Base-by-base conservation (phyloP, 2,113 vertebrate genomes). In the Eleginops maclovinus region DNA sequence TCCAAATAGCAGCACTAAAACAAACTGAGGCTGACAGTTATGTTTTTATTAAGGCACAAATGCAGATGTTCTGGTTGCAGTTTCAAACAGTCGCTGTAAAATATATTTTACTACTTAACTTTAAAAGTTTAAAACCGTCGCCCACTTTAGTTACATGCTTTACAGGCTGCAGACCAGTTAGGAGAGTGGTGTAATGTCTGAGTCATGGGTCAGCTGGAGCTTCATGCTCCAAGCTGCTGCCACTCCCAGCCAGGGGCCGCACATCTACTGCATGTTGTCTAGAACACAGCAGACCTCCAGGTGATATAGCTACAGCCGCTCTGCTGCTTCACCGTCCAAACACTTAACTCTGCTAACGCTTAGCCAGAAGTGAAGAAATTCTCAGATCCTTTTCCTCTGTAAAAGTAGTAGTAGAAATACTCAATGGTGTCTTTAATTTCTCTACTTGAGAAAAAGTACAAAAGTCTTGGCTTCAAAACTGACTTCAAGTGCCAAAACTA, bases 171-270 rank as follows among this genome's bases (percentile, higher is more conserved):
- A 24, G 70, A 66, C 65, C 14, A 24, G 81, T 66, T 81, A 53
- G 53, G 71, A 55, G 72, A 67, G 22, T 1, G 26, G 63, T n/a
- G 24, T 66, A 54, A 64, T 44, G 59, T 64, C 55, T 83, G 62
- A 65, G 78, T 83, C 64, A 70, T 53, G 70, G 68, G 63, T 80
- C 72, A 72, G 75, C 79, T 63, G 58, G 58, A 86, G 80, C 56
- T 21, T 31, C 15, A 62, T 55, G 72, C 72, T 82, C 51, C 84
- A 82, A 87, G 62, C 49, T 12, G 28, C 77, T 82, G 58, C 79
- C 78, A 17, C 26, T 62, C 56, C 63, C 75, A 56, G 65, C 8
- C 7, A 74, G 74, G 61, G 75, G 73, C 87, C 55, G n/a, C 71
- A 50, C 41, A 24, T 81, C 40, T 65, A 17, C 79, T 72, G 88